Evolutionary conservation across 2,113 vertebrate genomes (phyloP), one percentile per base, ranked within the genome.

Genomic region (Eulemur macaco): DNA sequence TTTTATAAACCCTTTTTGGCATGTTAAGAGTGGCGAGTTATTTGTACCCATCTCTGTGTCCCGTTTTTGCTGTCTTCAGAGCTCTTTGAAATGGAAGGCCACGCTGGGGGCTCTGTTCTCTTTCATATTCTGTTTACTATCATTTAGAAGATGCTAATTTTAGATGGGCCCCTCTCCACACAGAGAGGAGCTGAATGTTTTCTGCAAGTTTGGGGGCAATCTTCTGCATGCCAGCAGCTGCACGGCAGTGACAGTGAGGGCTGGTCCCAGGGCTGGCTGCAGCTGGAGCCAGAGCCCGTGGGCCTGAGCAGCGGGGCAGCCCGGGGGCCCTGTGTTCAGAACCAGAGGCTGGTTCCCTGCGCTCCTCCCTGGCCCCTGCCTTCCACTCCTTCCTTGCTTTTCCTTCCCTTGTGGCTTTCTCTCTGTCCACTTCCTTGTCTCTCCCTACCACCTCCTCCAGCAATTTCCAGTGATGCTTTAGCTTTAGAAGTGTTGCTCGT

Each of bases 261-360:
- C 25, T 27, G 58, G 58, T 4, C 25, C 3, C 25, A 11, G 58
- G 58, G 52, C 52, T 5, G 5, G 52, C 52, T 54, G 52, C 17
- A 54, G 23, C 37, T 9, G 2, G 17, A 77, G 27, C 56, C 56
- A 9, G 58, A 52, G 34, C 25, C 18, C 8, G 6, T 13, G 81
- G 66, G 37, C 52, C 54, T 34, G 14, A 15, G 45, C 23, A 31
- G 1, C 3, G 0, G 21, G n/a, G 23, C 2, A 5, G 74, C 76
- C 52, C 9, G 0, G 42, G 74, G 20, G 45, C 47, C 58, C 18
- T 7, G 4, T 0, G 0, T 6, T 9, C 21, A 29, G 9, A 6
- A 10, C 3, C 2, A 1, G 52, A 1, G 5, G 10, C 8, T 8
- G 56, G n/a, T 3, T 8, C 39, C 47, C 21, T 1, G 18, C 17